Percentiles rank a stretch among this genome's conserved stretches.
Conservation (phyloP, 2,113 vertebrate species). For the Triplophysa rosa region DNA sequence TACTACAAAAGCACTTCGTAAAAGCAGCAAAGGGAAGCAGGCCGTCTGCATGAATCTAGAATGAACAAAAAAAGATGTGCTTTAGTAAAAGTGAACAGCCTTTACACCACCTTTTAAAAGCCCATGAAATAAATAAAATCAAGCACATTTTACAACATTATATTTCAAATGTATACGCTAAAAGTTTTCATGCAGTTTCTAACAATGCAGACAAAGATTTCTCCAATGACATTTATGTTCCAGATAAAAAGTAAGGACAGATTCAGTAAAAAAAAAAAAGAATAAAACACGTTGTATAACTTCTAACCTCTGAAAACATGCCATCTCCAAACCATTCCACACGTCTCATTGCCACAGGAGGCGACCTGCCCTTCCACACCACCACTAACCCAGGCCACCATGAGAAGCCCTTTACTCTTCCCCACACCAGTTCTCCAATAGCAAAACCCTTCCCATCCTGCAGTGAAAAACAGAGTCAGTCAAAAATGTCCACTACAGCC, state of each 20-base stretch:
- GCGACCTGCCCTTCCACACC: slow-evolving; percentile 79
- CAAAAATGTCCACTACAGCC: not conserved
- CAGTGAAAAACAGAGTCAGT: not conserved
- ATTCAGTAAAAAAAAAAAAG: not conserved
- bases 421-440: slow-evolving; percentile 88
- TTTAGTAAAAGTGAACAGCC: not conserved
- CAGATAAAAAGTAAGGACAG: not conserved
- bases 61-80: not conserved
- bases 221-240: not conserved
- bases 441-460: slow-evolving; percentile 88
- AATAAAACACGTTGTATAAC: not conserved
- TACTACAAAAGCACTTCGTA: slow-evolving; percentile 82
- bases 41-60: slow-evolving; percentile 81
- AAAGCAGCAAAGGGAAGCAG: slow-evolving; percentile 80
- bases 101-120: no score
- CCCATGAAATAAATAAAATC: no score
- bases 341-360: slow-evolving; percentile 76
- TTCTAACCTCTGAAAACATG: slow-evolving; percentile 89
- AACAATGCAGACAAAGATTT: not conserved
- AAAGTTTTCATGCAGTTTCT: not conserved
- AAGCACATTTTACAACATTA: no score
- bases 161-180: no score
- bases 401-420: slow-evolving; percentile 88
- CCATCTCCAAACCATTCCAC: slow-evolving; percentile 96
- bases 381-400: slow-evolving; percentile 92